These are phyloP conservation scores for Rhopalosiphum maidis DNA, from an alignment of 1,140 invertebrate species.

Conservation along the genomic window DNA sequence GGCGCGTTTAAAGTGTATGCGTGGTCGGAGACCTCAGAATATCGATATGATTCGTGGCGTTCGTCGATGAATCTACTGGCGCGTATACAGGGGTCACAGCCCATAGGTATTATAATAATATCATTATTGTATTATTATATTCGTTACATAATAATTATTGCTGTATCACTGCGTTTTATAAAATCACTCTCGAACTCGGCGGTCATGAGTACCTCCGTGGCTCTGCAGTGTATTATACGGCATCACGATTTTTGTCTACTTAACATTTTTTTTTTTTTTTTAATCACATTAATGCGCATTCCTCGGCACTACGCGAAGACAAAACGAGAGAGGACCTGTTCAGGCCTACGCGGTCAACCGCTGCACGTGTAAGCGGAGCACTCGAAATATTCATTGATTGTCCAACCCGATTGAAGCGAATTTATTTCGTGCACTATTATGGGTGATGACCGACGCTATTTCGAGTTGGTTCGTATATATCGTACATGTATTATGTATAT, in stretches of 20 bases:
- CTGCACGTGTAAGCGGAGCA: not conserved
- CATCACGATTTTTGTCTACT: not conserved
- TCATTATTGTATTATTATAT: conserved; percentile 13
- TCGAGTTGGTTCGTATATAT: not conserved
- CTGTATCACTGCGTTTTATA: conserved; percentile 3
- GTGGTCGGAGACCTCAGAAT: not conserved
- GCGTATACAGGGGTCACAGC: not conserved
- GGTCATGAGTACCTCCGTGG: not conserved
- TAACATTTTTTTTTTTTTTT: not conserved
- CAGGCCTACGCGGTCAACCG: not conserved
- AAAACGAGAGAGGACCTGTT: not conserved
- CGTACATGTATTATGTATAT: not conserved
- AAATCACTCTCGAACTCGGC: not conserved
- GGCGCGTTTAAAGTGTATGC: not conserved
- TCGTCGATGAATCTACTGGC: not conserved
- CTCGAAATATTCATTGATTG: not conserved
- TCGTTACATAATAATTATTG: conserved; percentile 12
- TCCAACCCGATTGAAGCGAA: not conserved
- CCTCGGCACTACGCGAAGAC: not conserved
- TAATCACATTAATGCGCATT: not conserved
- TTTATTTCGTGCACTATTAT: not conserved
- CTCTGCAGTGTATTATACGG: no score
- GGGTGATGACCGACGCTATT: not conserved
- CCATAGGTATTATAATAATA: not conserved
- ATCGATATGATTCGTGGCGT: not conserved